Conservation (phyloP, 2,113 vertebrate genomes). For the Conger conger region DNA sequence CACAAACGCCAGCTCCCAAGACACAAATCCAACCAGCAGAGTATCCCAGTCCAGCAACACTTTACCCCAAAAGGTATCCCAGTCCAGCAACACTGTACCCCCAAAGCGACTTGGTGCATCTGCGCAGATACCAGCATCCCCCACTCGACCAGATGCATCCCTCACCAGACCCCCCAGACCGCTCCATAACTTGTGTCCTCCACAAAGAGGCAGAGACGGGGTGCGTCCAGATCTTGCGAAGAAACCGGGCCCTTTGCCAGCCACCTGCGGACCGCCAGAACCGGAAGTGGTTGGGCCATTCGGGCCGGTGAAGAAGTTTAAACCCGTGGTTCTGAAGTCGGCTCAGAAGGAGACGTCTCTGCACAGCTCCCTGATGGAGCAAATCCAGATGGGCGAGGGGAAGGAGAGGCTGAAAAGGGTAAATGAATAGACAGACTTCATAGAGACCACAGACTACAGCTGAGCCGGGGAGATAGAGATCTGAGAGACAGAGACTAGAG, state of each 20-base stretch:
- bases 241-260: slow-evolving; percentile 43
- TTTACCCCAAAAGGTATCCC: slow-evolving; percentile 25
- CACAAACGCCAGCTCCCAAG: slow-evolving; percentile 33
- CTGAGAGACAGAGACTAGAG: not conserved
- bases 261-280: slow-evolving; percentile 25
- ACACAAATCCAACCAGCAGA: slow-evolving; percentile 37
- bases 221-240: slow-evolving; percentile 23
- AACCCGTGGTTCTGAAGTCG: slow-evolving; percentile 76
- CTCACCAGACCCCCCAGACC: slow-evolving; percentile 39
- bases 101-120: slow-evolving; percentile 1
- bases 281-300: slow-evolving; percentile 68
- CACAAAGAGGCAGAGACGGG: slow-evolving; percentile 25
- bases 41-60: slow-evolving; percentile 34
- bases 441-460: not conserved
- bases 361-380: slow-evolving; percentile 88
- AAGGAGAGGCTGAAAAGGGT: slow-evolving; percentile 88
- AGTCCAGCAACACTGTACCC: slow-evolving; percentile 21
- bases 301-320: slow-evolving; percentile 88
- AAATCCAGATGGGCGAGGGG: slow-evolving; percentile 82
- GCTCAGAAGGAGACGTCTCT: slow-evolving; percentile 79
- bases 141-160: slow-evolving; percentile 41
- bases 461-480: not conserved
- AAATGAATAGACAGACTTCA: slow-evolving; percentile 32
- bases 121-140: slow-evolving; percentile 22
- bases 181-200: not conserved